Conservation (phyloP, 2,797 vertebrate species). For the Poecilia gillii region DNA sequence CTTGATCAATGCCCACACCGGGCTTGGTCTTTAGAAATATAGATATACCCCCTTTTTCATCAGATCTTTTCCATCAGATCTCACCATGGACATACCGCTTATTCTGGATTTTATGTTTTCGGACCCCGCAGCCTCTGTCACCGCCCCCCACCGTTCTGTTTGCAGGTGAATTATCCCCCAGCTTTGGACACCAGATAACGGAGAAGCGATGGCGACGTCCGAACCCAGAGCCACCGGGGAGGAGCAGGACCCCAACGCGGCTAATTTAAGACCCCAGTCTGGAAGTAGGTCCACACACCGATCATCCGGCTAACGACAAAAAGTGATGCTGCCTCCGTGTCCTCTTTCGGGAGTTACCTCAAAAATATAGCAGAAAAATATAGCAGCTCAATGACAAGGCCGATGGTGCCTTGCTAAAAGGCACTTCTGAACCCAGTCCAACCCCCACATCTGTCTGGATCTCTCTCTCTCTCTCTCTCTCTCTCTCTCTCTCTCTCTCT, state of each 20-base stretch:
- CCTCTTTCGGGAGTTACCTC: not conserved
- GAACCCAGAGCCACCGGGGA: constrained; percentile 88
- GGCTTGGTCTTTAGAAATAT: not conserved
- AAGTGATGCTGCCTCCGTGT: not conserved
- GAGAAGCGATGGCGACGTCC: constrained; percentile 90
- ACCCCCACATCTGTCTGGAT: constrained; percentile 15
- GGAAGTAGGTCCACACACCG: constrained; percentile 87
- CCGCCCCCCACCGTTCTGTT: constrained; percentile 59
- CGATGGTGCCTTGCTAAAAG: constrained; percentile 65
- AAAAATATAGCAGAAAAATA: not conserved
- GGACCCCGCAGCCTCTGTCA: constrained; percentile 10
- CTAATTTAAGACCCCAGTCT: constrained; percentile 89
- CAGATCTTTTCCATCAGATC: not conserved
- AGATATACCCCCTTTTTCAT: too few relatives aligned
- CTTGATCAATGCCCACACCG: constrained; percentile 8
- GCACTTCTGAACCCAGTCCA: constrained; percentile 40
- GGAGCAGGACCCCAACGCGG: constrained; percentile 89
- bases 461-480: constrained; percentile 19
- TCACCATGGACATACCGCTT: not conserved
- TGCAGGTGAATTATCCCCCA: constrained; percentile 58
- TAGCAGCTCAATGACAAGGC: not conserved
- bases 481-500: constrained; percentile 25
- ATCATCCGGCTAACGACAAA: not conserved
- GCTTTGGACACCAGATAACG: constrained; percentile 59
- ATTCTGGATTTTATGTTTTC: not conserved